Evolutionary conservation across 2,113 vertebrate species (phyloP).

Genomic region (Peromyscus californicus): DNA sequence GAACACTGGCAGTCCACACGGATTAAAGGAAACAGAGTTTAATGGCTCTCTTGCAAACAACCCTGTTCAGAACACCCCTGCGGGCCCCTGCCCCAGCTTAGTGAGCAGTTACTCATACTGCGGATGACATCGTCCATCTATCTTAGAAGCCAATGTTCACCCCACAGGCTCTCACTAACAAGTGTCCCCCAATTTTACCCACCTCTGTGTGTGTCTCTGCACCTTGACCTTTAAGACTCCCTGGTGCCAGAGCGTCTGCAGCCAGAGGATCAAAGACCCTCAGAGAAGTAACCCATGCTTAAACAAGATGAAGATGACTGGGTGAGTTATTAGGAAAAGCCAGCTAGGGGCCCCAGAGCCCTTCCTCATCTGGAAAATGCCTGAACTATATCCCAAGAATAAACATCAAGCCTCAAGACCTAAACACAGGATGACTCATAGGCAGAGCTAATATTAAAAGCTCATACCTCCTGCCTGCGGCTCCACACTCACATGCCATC

Average conservation of each 20-base stretch:
- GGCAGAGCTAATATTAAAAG: background rate
- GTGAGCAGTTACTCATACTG: conserved; percentile 66
- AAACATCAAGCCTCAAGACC: conserved; percentile 61
- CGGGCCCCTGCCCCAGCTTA: background rate
- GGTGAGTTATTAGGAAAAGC: conserved; percentile 74
- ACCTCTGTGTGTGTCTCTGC: conserved; percentile 56
- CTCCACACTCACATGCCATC: conserved; percentile 5
- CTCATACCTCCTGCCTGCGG: background rate
- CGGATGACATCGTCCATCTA: conserved; percentile 62
- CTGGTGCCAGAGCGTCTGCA: conserved; percentile 82
- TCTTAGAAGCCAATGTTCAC: conserved; percentile 45
- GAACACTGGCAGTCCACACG: background rate
- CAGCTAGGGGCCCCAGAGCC: conserved; percentile 49
- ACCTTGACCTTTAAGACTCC: conserved; percentile 82
- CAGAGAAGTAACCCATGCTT: conserved; percentile 63
- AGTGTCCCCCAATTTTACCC: conserved; percentile 67
- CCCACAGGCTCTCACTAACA: conserved; percentile 39
- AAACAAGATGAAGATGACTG: conserved; percentile 50
- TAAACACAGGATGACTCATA: conserved; percentile 64
- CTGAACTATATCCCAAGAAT: conserved; percentile 65
- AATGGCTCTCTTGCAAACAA: background rate
- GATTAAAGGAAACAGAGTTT: conserved; percentile 2
- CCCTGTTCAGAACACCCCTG: conserved; percentile 35
- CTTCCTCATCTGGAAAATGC: conserved; percentile 68
- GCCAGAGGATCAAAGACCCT: conserved; percentile 73